Evolutionary conservation across 2,888 invertebrate genomes (phyloP).

Genomic region (Acleris holmiana): DNA sequence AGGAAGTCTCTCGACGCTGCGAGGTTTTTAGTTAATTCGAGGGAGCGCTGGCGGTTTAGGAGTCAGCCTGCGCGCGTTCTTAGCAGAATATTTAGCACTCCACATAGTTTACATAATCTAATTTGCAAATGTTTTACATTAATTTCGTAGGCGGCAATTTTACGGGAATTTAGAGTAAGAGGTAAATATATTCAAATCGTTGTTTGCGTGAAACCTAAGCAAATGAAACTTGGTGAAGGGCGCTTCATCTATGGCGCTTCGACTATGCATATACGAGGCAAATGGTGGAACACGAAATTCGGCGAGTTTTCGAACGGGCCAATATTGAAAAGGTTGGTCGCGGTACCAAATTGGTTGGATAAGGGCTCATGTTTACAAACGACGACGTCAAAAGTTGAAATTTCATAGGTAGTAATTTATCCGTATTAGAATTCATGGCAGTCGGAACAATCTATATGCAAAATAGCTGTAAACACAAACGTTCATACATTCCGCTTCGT

Average conservation of each 20-base stretch:
- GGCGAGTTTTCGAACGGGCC: constrained; percentile 45
- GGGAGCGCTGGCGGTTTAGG: constrained; percentile 24
- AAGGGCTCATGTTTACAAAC: constrained; percentile 41
- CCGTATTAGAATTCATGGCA: constrained; percentile 41
- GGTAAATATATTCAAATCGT: constrained; percentile 66
- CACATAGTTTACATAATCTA: constrained; percentile 66
- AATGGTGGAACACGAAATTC: constrained; percentile 54
- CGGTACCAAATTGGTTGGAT: constrained; percentile 47
- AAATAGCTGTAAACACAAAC: constrained; percentile 39
- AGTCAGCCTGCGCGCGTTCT: constrained; percentile 36
- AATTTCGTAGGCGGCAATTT: constrained; percentile 61
- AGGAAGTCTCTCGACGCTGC: constrained; percentile 19
- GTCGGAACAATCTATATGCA: constrained; percentile 50
- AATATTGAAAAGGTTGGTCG: constrained; percentile 50
- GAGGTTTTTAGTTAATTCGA: constrained; percentile 35
- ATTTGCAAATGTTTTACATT: constrained; percentile 66
- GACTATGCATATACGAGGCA: constrained; percentile 46
- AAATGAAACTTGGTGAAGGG: constrained; percentile 59
- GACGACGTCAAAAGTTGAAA: constrained; percentile 50
- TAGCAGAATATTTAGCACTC: constrained; percentile 51
- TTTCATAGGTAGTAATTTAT: constrained; percentile 47
- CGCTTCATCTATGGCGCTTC: constrained; percentile 43
- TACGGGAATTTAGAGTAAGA: constrained; percentile 57
- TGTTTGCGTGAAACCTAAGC: constrained; percentile 62
- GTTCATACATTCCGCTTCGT: constrained; percentile 35